phyloP scores from a whole-genome alignment of 1,140 invertebrate genomes.

The Hyles euphorbiae region DNA sequence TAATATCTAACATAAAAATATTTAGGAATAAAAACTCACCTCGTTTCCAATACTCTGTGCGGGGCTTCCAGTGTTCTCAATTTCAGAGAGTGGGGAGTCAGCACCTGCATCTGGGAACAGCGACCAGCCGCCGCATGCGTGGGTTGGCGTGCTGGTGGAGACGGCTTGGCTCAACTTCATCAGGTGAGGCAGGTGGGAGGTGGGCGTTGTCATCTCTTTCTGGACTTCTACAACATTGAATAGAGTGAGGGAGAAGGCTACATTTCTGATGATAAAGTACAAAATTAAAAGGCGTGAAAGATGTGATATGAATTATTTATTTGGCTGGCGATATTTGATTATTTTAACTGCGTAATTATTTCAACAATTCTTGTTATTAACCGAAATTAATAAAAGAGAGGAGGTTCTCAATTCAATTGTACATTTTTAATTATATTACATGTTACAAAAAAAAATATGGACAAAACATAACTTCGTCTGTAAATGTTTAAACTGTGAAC shows the following conservation, averaged over 20 bases:
- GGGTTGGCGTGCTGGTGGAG: slow-evolving; percentile 69
- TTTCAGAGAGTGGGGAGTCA: slow-evolving; percentile 70
- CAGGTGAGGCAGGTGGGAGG: slow-evolving; percentile 41
- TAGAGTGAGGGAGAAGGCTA: not conserved
- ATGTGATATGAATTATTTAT: too few relatives aligned
- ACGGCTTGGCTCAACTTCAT: slow-evolving; percentile 43
- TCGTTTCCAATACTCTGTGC: slow-evolving; percentile 50
- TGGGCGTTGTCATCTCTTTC: slow-evolving; percentile 53
- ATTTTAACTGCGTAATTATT: too few relatives aligned
- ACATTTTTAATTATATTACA: too few relatives aligned
- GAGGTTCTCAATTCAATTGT: too few relatives aligned
- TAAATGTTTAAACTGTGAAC: too few relatives aligned
- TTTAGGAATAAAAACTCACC: slow-evolving; percentile 21
- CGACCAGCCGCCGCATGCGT: slow-evolving; percentile 47
- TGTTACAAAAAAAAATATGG: too few relatives aligned
- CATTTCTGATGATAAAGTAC: not conserved
- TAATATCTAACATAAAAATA: too few relatives aligned
- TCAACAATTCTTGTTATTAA: too few relatives aligned
- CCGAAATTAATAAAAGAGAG: too few relatives aligned
- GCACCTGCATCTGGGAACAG: slow-evolving; percentile 59
- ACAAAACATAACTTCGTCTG: too few relatives aligned
- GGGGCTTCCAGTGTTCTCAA: slow-evolving; percentile 60
- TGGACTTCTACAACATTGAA: slow-evolving; percentile 37
- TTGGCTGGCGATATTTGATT: too few relatives aligned
- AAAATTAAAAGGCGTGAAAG: not conserved